Base-by-base conservation (phyloP, 2,113 vertebrate species). In the Nothocercus nigrocapillus region DNA sequence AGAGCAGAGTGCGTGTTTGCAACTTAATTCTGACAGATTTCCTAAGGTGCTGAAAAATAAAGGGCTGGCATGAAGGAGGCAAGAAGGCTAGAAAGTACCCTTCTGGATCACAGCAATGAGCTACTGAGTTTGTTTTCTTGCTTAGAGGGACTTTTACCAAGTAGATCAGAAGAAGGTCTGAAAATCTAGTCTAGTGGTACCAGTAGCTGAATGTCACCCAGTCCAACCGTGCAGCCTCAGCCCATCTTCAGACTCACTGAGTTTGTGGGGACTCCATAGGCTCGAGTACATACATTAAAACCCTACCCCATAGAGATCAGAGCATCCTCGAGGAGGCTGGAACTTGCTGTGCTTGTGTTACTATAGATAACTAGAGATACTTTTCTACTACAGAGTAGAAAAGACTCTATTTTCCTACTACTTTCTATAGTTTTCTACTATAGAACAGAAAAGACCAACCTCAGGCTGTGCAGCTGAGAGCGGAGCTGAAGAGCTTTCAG, bases 1-100 rank as follows among this genome's bases (percentile, higher is more conserved):
- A n/a, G 24, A 51, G 77, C 89, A 36, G 45, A 70, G 68, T 14
- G 2, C 0, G 1, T 16, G 28, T 44, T 66, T 1, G 0, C 5
- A n/a, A 45, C 42, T 79, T 13, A 56, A 54, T 45, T 27, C 20
- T 66, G 32, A 9, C 34, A 64, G 51, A 38, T 56, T 61, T 80
- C 63, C 34, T 13, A 3, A 80, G 75, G 67, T 89, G 59, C 63
- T 70, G 22, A 49, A 58, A 66, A 59, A 69, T 38, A 8, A 89
- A 87, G 30, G 73, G 45, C 15, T 59, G 63, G 21, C 30, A 2
- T 18, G 22, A 92, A 49, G 89, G 85, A 79, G 27, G 54, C 36
- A 68, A 47, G 77, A 58, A 73, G 45, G 66, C 70, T 80, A 80
- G 82, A 85, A 76, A 80, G 73, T 12, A 9, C 70, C 53, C 9